phyloP scores from a whole-genome alignment of 2,888 invertebrate species.

The Apamea crenata region DNA sequence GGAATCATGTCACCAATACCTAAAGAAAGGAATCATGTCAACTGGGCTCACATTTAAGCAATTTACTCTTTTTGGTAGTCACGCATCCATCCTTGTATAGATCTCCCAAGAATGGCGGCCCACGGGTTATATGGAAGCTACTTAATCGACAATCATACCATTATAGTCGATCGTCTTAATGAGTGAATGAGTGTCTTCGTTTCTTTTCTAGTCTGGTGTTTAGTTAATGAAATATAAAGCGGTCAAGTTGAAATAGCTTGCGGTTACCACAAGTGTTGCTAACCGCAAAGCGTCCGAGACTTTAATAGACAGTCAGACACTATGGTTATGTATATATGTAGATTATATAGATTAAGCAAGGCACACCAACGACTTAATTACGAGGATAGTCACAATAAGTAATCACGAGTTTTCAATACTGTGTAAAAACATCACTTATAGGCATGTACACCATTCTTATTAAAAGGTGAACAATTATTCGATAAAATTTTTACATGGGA shows the following conservation, averaged over 20 bases:
- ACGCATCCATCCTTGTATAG: too few species aligned
- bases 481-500: not conserved
- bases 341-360: too few species aligned
- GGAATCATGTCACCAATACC: too few species aligned
- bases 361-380: too few species aligned
- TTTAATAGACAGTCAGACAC: constrained; percentile 6
- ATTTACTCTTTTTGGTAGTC: too few species aligned
- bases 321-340: not conserved
- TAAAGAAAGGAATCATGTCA: constrained; percentile 9
- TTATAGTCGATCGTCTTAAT: constrained; percentile 6
- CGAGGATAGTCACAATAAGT: too few species aligned
- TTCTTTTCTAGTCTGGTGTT: not conserved
- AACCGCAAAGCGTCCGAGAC: not conserved
- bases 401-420: too few species aligned
- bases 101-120: constrained; percentile 1
- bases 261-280: constrained; percentile 11
- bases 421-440: too few species aligned
- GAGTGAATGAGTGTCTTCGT: constrained; percentile 11
- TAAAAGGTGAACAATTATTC: too few species aligned
- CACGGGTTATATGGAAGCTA: constrained; percentile 13
- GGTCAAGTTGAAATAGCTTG: constrained; percentile 33
- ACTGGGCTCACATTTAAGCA: too few species aligned
- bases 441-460: too few species aligned
- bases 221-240: not conserved
- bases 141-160: constrained; percentile 26